Evolutionary conservation across 1,140 invertebrate species (phyloP), one percentile per base, ranked within the genome.

Genomic region (Panagrolaimus sp.): DNA sequence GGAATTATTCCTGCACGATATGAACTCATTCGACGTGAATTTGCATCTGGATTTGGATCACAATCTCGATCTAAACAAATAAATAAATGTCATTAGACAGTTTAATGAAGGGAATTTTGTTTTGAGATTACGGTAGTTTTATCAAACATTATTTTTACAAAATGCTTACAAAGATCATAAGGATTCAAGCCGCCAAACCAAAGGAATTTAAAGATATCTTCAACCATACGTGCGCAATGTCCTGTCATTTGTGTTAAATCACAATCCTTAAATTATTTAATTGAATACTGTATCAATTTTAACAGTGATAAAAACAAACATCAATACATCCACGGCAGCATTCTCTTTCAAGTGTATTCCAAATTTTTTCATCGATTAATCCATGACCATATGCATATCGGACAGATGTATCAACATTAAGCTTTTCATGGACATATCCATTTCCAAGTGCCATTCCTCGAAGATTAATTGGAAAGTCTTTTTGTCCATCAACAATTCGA

Each of bases 401-500:
- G 44, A 83, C 70, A 7, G 79, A 83, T 0, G 80, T 82, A 74
- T 82, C 81, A 23, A 83, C 78, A 75, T 83, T 82, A 14, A 82
- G 27, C 62, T 82, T 76, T 64, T 76, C 81, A 48, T 82, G 75
- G 9, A 82, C 75, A 51, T 83, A 83, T 16, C 80, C 80, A 51
- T 82, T 82, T 70, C 80, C 80, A 57, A 82, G 77, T 27, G 81
- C 80, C 81, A 82, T 82, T 64, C 80, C 80, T 72, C 75, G 66
- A 25, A 72, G 64, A 65, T 81, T 81, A 9, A 82, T 77, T 25
- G 74, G 77, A 66, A 80, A 82, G 46, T 82, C 79, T n/a, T 72
- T 67, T 47, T 80, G 77, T n/a, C 80, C 80, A 23, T 83, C 76
- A 11, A 87, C 74, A n/a, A 88, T 82, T 64, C 83, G 74, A 14